Base-by-base conservation (phyloP, 2,888 invertebrate species). In the Himalopsyche japonica region DNA sequence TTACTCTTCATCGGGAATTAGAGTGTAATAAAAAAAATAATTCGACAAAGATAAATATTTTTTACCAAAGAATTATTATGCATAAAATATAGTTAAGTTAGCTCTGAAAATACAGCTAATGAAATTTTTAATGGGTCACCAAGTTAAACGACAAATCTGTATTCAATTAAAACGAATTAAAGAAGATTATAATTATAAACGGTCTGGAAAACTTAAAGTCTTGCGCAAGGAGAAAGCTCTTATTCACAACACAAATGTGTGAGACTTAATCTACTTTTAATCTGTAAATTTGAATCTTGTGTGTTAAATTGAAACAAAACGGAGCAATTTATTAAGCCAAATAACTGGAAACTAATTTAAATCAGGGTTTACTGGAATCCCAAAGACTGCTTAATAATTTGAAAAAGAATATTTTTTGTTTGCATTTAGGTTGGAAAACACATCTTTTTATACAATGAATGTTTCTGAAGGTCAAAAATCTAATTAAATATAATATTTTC, bases 291-390 rank as follows among this genome's bases (percentile, higher is more conserved):
- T 82, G 82, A 82, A 82, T 70, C 64, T 82, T 79, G 84, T 84
- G 30, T 80, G 80, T 43, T 80, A 34, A 81, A 32, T 49, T 20
- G 76, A 77, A 81, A 76, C 76, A 80, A 37, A 57, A 80, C 79
- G 49, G n/a, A 70, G 76, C 76, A 49, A 81, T 82, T 85, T 80
- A 78, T 77, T 79, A 34, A 76, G 78, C 81, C 78, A 81, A 82
- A 83, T 82, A 85, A 81, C 85, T 85, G 43, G 43, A 80, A 80
- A 76, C 80, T 82, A 82, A 83, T 85, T 85, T 81, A 49, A 85
- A 81, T 80, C 83, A 82, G 15, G 80, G 83, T 57, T 83, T 83
- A 83, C 83, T 82, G 79, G 82, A 83, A 83, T 83, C 79, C 64
- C 37, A 37, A 70, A 79, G n/a, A 57, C n/a, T 57, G n/a, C 24